phyloP scores from a whole-genome alignment of 2,113 vertebrate species.

The Suricata suricatta region DNA sequence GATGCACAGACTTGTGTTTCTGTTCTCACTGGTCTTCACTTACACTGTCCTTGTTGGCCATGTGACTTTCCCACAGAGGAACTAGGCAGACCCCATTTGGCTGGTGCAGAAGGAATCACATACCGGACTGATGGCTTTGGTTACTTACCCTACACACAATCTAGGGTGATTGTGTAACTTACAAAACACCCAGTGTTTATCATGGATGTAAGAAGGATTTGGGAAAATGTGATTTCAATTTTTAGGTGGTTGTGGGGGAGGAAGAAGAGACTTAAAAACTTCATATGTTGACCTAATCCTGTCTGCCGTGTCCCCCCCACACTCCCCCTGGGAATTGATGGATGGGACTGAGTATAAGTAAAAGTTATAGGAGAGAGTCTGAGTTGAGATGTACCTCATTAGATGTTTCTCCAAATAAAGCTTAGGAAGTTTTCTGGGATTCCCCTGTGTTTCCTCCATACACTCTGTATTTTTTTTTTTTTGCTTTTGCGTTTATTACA shows the following conservation, averaged over 20 bases:
- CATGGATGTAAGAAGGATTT: neutral
- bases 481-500: neutral
- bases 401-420: neutral
- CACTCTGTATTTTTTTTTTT: neutral
- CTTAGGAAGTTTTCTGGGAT: neutral
- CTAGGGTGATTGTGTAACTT: conserved; percentile 4
- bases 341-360: neutral
- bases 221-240: neutral
- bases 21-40: neutral
- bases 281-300: neutral
- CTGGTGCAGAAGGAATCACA: neutral
- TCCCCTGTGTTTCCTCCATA: neutral
- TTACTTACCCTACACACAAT: neutral
- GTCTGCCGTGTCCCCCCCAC: accelerated
- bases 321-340: neutral
- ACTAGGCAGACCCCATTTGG: neutral
- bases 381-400: neutral
- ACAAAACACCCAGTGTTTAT: neutral
- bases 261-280: neutral
- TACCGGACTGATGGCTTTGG: neutral
- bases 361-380: neutral
- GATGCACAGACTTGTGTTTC: neutral
- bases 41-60: neutral
- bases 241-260: neutral
- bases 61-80: conserved; percentile 1